Base-by-base conservation (phyloP, 2,113 vertebrate species). In the Vulpes lagopus region DNA sequence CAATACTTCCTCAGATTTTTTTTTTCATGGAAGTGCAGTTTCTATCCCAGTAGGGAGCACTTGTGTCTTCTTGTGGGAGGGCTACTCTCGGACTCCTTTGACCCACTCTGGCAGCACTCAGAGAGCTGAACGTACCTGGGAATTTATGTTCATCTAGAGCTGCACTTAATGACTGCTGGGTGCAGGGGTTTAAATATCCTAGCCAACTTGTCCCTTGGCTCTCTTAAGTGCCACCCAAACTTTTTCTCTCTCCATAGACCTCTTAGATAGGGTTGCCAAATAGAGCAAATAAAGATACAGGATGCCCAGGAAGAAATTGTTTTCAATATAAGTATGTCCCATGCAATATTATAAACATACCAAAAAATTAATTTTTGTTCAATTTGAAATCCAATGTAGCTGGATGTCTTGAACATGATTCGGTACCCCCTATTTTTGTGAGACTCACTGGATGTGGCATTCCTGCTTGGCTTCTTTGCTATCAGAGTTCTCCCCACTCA, bases 401-500 rank as follows among this genome's bases (percentile, higher is more conserved):
- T 22, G 12, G 15, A 11, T 55, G 3, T 49, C 27, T 55, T 64
- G 2, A n/a, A 3, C 30, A 64, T 81, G 16, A 15, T 57, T 12
- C 27, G 19, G 11, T 11, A 49, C 35, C 16, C 1, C 11, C 12
- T n/a, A 25, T 11, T 32, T 16, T 15, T n/a, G 0, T 38, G 8
- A 49, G 15, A 23, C 10, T 86, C 6, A 35, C 2, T 38, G 53
- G 15, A 25, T n/a, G 8, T 5, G 2, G 5, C 7, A 60, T 35
- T 74, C 11, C 59, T 53, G 0, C 25, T 59, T 60, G 30, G 23
- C 38, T n/a, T 57, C 9, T 73, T 51, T 64, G 32, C 78, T n/a
- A 17, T 65, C 19, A 15, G 3, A 32, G 25, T 59, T 85, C 59
- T 80, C 62, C 62, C 5, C 8, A 55, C 5, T 32, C 17, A 17